Conservation (phyloP, 2,888 invertebrate genomes). For the Mythimna lalbum region DNA sequence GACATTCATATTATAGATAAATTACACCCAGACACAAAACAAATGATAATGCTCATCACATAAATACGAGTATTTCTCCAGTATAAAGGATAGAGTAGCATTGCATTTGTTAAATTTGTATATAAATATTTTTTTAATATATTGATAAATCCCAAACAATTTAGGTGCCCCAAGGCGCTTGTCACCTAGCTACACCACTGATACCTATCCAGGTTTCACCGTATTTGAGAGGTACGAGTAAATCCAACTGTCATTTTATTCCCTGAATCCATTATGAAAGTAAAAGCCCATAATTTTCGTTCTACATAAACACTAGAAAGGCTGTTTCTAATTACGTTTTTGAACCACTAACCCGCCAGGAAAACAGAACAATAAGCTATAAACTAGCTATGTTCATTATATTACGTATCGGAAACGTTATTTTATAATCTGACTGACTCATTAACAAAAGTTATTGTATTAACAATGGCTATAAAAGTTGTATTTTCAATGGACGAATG, state of each 20-base stretch:
- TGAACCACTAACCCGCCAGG: constrained; percentile 29
- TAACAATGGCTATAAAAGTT: constrained; percentile 22
- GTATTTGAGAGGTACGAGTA: too few relatives aligned
- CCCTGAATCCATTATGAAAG: constrained; percentile 1
- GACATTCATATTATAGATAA: too few relatives aligned
- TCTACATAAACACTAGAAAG: constrained; percentile 43
- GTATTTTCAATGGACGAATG: background rate
- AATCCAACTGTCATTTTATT: constrained; percentile 1
- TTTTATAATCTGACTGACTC: constrained; percentile 15
- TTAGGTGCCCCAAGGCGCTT: too few relatives aligned
- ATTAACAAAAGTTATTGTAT: background rate
- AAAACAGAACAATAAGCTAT: constrained; percentile 38
- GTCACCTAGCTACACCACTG: too few relatives aligned
- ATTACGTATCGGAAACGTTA: constrained; percentile 9
- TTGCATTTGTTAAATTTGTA: too few relatives aligned
- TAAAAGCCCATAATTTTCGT: constrained; percentile 16
- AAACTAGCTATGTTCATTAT: constrained; percentile 33
- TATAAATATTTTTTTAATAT: too few relatives aligned
- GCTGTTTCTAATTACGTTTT: constrained; percentile 43
- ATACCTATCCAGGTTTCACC: too few relatives aligned
- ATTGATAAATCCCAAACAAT: too few relatives aligned
- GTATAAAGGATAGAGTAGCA: too few relatives aligned
- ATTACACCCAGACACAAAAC: too few relatives aligned
- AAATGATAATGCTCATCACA: too few relatives aligned
- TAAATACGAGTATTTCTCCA: too few relatives aligned